These are phyloP conservation scores for Dasysyrphus tricinctus DNA, from an alignment of 2,888 invertebrate genomes.

Conservation along the genomic window DNA sequence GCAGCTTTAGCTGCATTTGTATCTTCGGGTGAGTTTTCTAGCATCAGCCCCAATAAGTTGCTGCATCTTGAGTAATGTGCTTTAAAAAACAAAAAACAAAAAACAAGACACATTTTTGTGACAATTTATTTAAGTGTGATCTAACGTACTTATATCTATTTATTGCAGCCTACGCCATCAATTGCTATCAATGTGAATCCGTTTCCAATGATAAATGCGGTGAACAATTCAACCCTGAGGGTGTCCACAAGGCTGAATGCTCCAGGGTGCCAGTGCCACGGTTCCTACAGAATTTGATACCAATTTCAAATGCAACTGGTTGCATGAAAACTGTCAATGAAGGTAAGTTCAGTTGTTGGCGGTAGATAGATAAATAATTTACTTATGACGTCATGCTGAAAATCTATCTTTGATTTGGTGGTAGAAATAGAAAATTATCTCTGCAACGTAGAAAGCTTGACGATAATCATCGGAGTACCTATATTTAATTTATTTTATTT, in stretches of 20 bases:
- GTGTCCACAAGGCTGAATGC: conserved; percentile 79
- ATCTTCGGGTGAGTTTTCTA: conserved; percentile 78
- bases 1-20: conserved; percentile 79
- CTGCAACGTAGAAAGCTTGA: conserved; percentile 16
- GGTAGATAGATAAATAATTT: background rate
- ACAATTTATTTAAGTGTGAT: background rate
- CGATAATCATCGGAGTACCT: background rate
- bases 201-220: conserved; percentile 79
- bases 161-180: conserved; percentile 80
- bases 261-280: conserved; percentile 79
- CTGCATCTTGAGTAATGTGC: background rate
- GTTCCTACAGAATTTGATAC: conserved; percentile 77
- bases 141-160: conserved; percentile 26
- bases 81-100: background rate
- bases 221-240: conserved; percentile 79
- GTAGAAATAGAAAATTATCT: background rate
- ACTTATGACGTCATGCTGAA: conserved; percentile 40
- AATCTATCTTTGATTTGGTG: conserved; percentile 2
- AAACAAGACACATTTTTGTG: background rate
- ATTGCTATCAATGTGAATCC: conserved; percentile 82
- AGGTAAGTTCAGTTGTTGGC: conserved; percentile 78
- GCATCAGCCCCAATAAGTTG: background rate
- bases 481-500: background rate
- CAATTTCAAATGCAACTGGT: conserved; percentile 81
- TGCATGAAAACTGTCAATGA: conserved; percentile 81